These are phyloP conservation scores for Flabesymbios commensalis DNA, from an alignment of 2,888 invertebrate species.

Conservation along the genomic window DNA sequence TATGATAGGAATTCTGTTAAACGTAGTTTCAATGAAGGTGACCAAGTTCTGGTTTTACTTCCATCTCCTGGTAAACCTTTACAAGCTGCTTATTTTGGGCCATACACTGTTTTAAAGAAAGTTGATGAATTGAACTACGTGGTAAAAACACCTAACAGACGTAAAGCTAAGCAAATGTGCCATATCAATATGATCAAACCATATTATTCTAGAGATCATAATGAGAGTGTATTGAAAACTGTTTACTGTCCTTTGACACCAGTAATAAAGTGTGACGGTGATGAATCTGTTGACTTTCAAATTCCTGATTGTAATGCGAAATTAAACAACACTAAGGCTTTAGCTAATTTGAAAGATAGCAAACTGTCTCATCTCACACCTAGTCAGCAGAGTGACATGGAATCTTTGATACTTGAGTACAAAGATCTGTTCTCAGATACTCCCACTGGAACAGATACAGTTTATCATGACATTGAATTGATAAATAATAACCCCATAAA, in stretches of 20 bases:
- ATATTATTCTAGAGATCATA: too few species aligned
- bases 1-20: neutral
- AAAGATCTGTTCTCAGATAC: too few species aligned
- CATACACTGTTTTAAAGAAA: neutral
- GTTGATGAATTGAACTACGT: slow-evolving; percentile 1
- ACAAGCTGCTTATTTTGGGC: neutral
- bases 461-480: slow-evolving; percentile 1
- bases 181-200: slow-evolving; percentile 9
- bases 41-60: slow-evolving; percentile 2
- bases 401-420: too few species aligned
- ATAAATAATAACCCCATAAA: neutral
- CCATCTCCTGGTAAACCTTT: neutral
- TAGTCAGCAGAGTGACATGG: too few species aligned
- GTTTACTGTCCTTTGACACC: too few species aligned
- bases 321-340: too few species aligned
- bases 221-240: too few species aligned
- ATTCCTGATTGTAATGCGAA: too few species aligned
- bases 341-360: too few species aligned
- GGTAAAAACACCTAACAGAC: neutral
- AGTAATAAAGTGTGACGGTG: too few species aligned
- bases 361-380: too few species aligned
- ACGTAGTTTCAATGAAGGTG: neutral
- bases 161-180: neutral
- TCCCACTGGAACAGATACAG: neutral
- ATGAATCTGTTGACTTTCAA: too few species aligned